Base-by-base conservation (phyloP, 64 coral and sea anemone species). In the Montipora foliosa region DNA sequence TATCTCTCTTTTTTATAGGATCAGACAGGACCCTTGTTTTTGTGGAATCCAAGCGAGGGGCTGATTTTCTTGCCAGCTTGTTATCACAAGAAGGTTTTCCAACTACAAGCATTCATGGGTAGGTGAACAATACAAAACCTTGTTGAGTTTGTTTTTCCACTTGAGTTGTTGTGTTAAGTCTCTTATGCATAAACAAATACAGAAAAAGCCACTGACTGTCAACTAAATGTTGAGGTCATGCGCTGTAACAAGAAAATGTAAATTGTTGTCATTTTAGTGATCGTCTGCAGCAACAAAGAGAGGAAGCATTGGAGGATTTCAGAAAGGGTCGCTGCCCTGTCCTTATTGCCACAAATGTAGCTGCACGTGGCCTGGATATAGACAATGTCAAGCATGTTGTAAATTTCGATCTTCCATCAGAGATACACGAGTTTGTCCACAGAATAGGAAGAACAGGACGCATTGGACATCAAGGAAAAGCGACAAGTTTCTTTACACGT, bases 81-180 rank as follows among this genome's bases (percentile, higher is more conserved):
- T 87, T 99, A 47, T 96, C 95, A 17, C 94, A 96, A 74, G 92
- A 96, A 89, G 98, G 98, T 45, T 99, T 99, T 77, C 98, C 98
- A 45, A 99, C 98, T 1, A 99, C 98, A 8, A 96, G 95, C 77
- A 99, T 99, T 20, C 98, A 99, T 24, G 98, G 98, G 98, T 99
- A 90, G 76, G 95, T 81, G 6, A 15, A 4, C 47, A 72, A 72
- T 48, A 6, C 8, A 37, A 24, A 59, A 4, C 60, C 9, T 64
- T 64, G 61, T 64, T 3, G 3, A 64, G 4, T 64, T 64, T 64
- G 61, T 64, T 15, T 64, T 12, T 12, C 14, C 9, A 12, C 13
- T 64, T 3, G 8, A 2, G 52, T 55, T 7, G 52, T 55, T 64
- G 61, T 64, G 14, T 64, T 64, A 19, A 16, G 6, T 57, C 11